Base-by-base conservation (phyloP, 2,888 invertebrate genomes). In the Thereva unica region DNA sequence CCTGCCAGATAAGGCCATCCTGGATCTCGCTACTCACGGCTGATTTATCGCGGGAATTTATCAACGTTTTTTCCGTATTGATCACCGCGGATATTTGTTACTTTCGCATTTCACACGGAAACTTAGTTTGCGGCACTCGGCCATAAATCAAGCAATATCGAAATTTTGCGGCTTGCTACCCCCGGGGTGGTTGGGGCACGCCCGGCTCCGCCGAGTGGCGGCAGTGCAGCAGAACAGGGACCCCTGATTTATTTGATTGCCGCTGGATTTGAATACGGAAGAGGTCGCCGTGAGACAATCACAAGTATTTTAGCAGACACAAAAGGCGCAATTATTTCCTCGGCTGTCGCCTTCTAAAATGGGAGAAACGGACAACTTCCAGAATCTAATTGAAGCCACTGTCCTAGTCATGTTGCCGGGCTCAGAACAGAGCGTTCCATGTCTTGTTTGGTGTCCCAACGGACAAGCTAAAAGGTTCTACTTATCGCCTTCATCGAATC, bases 81-180 rank as follows among this genome's bases (percentile, higher is more conserved):
- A 23, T 23, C 23, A 23, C 23, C 23, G 23, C 23, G 23, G 23
- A 23, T 23, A 59, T 59, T 59, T 45, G 38, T 59, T 49, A 47
- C 45, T 59, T 59, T 45, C 10, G 47, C 47, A 59, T 49, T 59
- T 59, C 49, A 47, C 4, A 47, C 45, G 49, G 40, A 59, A 59
- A 47, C 49, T 59, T 59, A 37, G 59, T 59, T 59, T 59, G 59
- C 59, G 59, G 59, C 59, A 49, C 59, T 59, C 47, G 1, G 23
- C 37, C 47, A 59, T 59, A 59, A 59, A 59, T 59, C 59, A 59
- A 23, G 47, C 59, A 40, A 59, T 47, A 59, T 49, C 49, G 59
- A 59, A 59, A 59, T 59, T 59, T 23, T 23, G 59, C 45, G 34
- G 45, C 45, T 47, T 41, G 49, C 49, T 59, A 47, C 41, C 47